Conservation (phyloP, 30 jellyfish, hydroid and myxozoan genomes). For the Catostylus mosaicus region DNA sequence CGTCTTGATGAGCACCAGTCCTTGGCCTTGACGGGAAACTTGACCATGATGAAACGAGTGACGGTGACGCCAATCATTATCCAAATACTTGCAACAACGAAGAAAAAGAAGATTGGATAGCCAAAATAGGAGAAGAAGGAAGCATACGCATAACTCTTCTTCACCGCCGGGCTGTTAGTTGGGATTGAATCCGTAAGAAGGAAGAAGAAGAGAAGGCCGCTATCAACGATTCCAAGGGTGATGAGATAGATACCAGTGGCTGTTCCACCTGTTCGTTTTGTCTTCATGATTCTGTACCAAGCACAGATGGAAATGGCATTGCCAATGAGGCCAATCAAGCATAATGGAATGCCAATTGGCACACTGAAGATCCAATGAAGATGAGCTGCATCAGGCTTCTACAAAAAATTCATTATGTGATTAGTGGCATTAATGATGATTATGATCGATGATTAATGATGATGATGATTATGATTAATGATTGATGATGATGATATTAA, state of each 20-base stretch:
- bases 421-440: too few species aligned
- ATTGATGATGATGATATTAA: too few species aligned
- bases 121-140: constrained; percentile 77
- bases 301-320: constrained; percentile 68
- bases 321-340: constrained; percentile 80
- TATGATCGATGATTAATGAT: too few species aligned
- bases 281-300: constrained; percentile 71
- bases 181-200: constrained; percentile 71
- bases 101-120: constrained; percentile 80
- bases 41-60: constrained; percentile 84
- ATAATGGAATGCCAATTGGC: constrained; percentile 81
- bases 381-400: constrained; percentile 26
- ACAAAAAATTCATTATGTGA: too few species aligned
- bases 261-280: constrained; percentile 55
- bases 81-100: constrained; percentile 87
- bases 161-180: constrained; percentile 46
- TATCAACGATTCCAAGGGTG: constrained; percentile 83
- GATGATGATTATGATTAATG: too few species aligned
- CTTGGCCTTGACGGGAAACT: constrained; percentile 74
- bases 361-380: constrained; percentile 93
- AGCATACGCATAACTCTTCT: constrained; percentile 64
- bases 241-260: constrained; percentile 79
- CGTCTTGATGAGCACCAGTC: constrained; percentile 76
- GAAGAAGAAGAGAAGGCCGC: constrained; percentile 85
- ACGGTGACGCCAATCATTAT: constrained; percentile 80